phyloP scores from a whole-genome alignment of 2,797 vertebrate genomes.

The Takifugu rubripes region DNA sequence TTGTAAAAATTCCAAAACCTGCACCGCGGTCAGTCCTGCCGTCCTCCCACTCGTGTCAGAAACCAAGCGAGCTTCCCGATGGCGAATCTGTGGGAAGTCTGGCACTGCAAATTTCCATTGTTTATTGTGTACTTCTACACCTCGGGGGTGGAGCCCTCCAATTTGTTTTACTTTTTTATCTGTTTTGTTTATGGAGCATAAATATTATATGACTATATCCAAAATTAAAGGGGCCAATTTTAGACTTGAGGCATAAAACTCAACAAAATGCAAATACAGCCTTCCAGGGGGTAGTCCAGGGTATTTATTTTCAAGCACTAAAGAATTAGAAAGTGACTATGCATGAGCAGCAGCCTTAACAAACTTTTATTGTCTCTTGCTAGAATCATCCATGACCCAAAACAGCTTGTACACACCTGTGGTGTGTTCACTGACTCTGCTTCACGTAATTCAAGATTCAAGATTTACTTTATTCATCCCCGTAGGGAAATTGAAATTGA shows the following conservation, averaged over 20 bases:
- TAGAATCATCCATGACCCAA: constrained; percentile 5
- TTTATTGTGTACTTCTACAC: constrained; percentile 58
- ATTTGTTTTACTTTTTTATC: constrained; percentile 34
- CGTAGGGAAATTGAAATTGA: too few relatives aligned
- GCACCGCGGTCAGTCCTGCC: constrained; percentile 32
- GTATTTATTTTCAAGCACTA: constrained; percentile 27
- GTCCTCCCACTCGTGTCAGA: constrained; percentile 48
- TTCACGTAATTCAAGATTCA: too few relatives aligned
- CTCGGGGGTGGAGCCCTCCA: constrained; percentile 35
- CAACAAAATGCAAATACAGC: constrained; percentile 45
- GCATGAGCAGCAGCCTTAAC: neutral
- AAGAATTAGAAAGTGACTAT: constrained; percentile 5
- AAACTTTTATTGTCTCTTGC: neutral
- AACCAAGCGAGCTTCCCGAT: constrained; percentile 50
- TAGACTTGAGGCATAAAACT: constrained; percentile 34
- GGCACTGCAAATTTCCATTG: constrained; percentile 61
- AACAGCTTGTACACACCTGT: constrained; percentile 9
- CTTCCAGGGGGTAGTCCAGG: constrained; percentile 31
- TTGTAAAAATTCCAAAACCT: constrained; percentile 34
- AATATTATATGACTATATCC: constrained; percentile 62
- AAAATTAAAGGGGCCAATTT: constrained; percentile 46
- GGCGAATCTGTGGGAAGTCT: constrained; percentile 44
- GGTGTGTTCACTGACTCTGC: constrained; percentile 4
- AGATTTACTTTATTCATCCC: too few relatives aligned
- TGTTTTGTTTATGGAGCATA: constrained; percentile 58